A percentile compares a stretch with the other conserved stretches of the same genome.
phyloP scores from a whole-genome alignment of 2,888 invertebrate species.

The Melitaea athalia region DNA sequence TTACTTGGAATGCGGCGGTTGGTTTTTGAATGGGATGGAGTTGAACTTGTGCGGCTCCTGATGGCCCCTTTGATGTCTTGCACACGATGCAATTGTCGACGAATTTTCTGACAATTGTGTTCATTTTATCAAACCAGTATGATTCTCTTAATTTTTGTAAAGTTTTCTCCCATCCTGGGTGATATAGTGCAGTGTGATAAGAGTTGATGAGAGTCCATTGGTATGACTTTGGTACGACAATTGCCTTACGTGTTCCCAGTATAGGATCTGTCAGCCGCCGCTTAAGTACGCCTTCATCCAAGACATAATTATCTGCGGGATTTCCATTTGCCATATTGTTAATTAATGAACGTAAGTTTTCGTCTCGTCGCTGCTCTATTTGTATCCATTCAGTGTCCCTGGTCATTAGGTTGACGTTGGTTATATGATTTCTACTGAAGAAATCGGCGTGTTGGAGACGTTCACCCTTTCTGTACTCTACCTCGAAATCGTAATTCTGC shows the following conservation, averaged over 20 bases:
- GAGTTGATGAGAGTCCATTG: conserved; percentile 43
- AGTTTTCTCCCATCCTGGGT: conserved; percentile 32
- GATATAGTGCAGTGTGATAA: conserved; percentile 24
- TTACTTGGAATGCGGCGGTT: neutral
- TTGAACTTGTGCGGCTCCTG: neutral
- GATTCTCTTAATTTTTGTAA: conserved; percentile 22
- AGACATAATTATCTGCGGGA: neutral
- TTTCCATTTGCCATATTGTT: neutral
- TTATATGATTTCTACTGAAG: conserved; percentile 41
- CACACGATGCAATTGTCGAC: conserved; percentile 6
- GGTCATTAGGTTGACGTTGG: conserved; percentile 37
- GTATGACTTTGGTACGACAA: conserved; percentile 38
- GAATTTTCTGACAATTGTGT: neutral
- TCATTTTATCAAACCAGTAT: conserved; percentile 10
- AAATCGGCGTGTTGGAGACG: conserved; percentile 32
- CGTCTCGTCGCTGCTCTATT: conserved; percentile 40
- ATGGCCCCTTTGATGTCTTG: neutral
- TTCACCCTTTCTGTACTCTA: conserved; percentile 34
- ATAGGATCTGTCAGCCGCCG: neutral
- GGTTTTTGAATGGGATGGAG: neutral
- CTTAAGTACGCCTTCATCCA: neutral
- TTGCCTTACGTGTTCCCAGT: too few relatives aligned
- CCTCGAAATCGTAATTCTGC: neutral
- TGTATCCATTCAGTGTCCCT: conserved; percentile 41
- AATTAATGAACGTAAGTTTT: conserved; percentile 24